A percentile compares a stretch with the other conserved stretches of the same genome.
Evolutionary conservation across 2,113 vertebrate genomes (phyloP).

Genomic region (Lontra canadensis): DNA sequence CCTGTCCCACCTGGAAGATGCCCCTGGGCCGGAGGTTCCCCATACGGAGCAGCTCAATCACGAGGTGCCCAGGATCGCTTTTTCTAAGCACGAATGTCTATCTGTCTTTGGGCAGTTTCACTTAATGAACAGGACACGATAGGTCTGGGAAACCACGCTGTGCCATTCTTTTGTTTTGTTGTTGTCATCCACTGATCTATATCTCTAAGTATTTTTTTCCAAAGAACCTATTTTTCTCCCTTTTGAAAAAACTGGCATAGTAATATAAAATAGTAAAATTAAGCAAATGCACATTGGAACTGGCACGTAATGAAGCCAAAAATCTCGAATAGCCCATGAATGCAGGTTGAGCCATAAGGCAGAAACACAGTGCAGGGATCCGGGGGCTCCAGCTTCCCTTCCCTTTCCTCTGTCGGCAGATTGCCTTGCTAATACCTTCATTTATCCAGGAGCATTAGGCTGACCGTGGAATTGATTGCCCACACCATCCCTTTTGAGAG

Average conservation of each 20-base stretch:
- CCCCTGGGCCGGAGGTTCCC: background rate
- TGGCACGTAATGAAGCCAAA: background rate
- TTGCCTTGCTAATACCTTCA: rapidly evolving
- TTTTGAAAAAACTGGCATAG: background rate
- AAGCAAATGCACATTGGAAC: background rate
- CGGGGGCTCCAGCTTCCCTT: rapidly evolving
- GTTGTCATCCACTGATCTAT: background rate
- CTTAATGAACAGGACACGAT: background rate
- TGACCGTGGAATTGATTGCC: rapidly evolving
- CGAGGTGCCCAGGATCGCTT: rapidly evolving
- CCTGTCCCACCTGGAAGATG: background rate
- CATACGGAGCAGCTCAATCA: rapidly evolving
- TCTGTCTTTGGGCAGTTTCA: background rate
- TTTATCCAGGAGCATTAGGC: background rate
- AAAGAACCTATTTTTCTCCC: background rate
- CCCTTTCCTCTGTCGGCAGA: rapidly evolving
- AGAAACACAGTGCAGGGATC: rapidly evolving
- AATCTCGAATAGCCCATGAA: rapidly evolving
- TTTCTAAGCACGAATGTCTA: background rate
- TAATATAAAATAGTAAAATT: background rate
- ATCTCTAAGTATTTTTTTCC: background rate
- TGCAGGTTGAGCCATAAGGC: background rate
- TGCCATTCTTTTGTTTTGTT: background rate
- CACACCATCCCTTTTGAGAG: background rate
- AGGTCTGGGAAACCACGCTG: rapidly evolving